Conservation (phyloP, 2,113 vertebrate genomes). For the Bungarus multicinctus region DNA sequence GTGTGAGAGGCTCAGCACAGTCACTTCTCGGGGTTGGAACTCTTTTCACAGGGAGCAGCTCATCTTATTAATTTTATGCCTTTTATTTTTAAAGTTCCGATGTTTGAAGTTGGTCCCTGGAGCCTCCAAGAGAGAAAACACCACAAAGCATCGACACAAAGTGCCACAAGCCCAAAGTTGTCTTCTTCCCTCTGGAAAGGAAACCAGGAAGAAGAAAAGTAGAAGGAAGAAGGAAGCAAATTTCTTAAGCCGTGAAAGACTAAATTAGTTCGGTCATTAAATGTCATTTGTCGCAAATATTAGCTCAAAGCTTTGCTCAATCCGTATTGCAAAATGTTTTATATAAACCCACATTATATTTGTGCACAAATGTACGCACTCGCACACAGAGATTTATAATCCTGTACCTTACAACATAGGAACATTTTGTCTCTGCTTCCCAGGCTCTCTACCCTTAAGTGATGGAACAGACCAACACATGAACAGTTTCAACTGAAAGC, state of each 20-base stretch:
- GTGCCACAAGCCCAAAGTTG: accelerated
- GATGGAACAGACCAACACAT: neutral
- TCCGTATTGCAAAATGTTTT: neutral
- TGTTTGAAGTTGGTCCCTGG: neutral
- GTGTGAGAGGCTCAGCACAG: neutral
- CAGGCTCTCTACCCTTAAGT: neutral
- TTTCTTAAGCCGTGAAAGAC: neutral
- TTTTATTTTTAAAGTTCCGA: neutral
- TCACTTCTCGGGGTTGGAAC: neutral
- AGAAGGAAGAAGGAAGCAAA: neutral
- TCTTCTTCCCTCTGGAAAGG: neutral
- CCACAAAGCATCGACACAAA: neutral
- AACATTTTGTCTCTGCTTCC: neutral
- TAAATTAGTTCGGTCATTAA: neutral
- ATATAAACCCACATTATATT: neutral
- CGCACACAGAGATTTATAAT: neutral
- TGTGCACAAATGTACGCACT: neutral
- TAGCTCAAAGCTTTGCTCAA: neutral
- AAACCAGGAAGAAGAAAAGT: neutral
- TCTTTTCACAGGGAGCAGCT: neutral
- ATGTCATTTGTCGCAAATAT: neutral
- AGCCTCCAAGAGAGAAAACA: neutral
- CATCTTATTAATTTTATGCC: neutral
- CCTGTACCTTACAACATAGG: neutral
- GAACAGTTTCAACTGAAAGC: neutral